Evolutionary conservation across 2,113 vertebrate species (phyloP), one percentile per base, ranked within the genome.

Genomic region (Sakesphorus luctuosus): DNA sequence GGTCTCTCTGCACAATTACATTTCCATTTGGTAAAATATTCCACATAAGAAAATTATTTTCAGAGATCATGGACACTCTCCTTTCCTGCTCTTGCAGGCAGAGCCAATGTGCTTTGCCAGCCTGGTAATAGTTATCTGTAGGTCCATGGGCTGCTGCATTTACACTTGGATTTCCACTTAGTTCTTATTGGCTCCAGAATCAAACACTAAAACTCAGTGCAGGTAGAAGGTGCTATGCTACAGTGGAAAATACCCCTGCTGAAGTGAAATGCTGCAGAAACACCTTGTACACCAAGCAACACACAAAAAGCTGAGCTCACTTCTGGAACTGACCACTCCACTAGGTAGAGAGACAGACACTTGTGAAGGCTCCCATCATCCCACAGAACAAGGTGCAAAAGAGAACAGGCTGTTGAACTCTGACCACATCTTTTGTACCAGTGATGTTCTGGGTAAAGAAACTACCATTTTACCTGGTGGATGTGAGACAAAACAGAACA

Each of bases 161-260:
- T 89, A 93, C 66, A 44, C 76, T 36, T 55, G 79, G 58, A 95
- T 93, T 95, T 95, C 85, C 77, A 94, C 74, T 84, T 65, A 72
- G n/a, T 19, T 83, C 69, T 77, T 56, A 78, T 8, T 19, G 53
- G 13, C 18, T 71, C 35, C 29, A 38, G 53, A 90, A 96, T 31
- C 24, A 80, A 87, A 90, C 59, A 38, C 7, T 87, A 25, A 38
- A 75, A 74, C 68, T 80, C 17, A 4, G 52, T 50, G 95, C 69
- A 79, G 49, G 33, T 84, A 65, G 47, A 65, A 66, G 19, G 23
- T 59, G 13, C 44, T 71, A 33, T 59, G 13, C 44, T 71, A 33
- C 35, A 58, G 13, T 24, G 14, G 87, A 87, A 96, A 94, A 85
- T 43, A 87, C 9, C 75, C 65, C 31, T 13, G n/a, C n/a, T 78